Evolutionary conservation across 2,888 invertebrate species (phyloP).

Genomic region (Ochropleura plecta): DNA sequence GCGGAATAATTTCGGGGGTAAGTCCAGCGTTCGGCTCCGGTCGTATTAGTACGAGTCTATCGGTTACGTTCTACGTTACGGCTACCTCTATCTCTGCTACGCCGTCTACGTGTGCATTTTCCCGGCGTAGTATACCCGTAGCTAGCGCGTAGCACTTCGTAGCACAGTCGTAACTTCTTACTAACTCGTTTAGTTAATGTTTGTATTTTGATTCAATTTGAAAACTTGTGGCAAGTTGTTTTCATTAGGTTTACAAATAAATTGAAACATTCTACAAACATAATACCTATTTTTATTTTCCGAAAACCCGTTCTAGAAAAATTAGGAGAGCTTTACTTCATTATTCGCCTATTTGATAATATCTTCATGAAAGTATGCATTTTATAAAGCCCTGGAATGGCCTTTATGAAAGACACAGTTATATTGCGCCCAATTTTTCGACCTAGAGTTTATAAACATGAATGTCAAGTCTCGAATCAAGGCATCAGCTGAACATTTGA

Average conservation of each 20-base stretch:
- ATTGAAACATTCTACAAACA: conserved; percentile 27
- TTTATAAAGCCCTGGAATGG: not conserved
- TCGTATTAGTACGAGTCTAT: conserved; percentile 50
- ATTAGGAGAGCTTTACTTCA: not conserved
- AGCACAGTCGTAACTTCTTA: conserved; percentile 44
- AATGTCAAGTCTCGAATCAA: not conserved
- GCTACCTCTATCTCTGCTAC: conserved; percentile 36
- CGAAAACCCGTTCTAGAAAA: not conserved
- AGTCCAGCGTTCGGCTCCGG: conserved; percentile 59
- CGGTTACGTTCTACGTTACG: conserved; percentile 27
- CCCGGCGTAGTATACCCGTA: conserved; percentile 41
- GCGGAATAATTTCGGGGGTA: conserved; percentile 79
- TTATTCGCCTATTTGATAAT: conserved; percentile 6
- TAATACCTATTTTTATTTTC: conserved; percentile 18
- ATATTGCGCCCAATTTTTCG: not conserved
- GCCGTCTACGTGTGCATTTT: conserved; percentile 31
- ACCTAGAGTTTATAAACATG: not conserved
- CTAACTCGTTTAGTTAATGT: conserved; percentile 44
- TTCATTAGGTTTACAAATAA: conserved; percentile 15
- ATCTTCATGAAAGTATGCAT: conserved; percentile 1
- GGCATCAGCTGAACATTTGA: not conserved
- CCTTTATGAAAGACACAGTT: conserved; percentile 2
- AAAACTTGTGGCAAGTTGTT: conserved; percentile 30
- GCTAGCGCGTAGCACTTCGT: conserved; percentile 56
- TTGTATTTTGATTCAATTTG: conserved; percentile 46